A percentile compares a stretch with the other conserved stretches of the same genome.
These are phyloP conservation scores for Metalampra italica DNA, from an alignment of 2,888 invertebrate species.

Conservation along the genomic window DNA sequence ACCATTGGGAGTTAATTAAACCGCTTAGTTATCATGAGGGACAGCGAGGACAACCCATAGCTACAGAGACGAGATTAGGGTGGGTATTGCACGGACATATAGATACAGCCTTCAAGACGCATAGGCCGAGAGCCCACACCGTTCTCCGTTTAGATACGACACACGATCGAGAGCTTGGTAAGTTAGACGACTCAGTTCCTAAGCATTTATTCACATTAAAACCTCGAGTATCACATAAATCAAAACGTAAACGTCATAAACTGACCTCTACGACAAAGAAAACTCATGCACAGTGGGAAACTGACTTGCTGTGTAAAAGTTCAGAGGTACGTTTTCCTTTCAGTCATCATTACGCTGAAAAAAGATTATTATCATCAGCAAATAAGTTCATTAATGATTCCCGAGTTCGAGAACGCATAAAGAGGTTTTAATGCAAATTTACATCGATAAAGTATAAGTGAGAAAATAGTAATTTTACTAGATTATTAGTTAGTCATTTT, in stretches of 20 bases:
- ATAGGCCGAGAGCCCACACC: not conserved
- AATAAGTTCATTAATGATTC: conserved; percentile 15
- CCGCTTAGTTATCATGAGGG: too few relatives aligned
- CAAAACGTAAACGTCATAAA: not conserved
- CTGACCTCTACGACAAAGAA: not conserved
- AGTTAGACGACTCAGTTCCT: too few relatives aligned
- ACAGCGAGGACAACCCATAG: too few relatives aligned
- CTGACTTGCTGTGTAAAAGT: not conserved
- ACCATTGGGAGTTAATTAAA: too few relatives aligned
- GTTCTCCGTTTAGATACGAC: not conserved
- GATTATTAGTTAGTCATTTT: too few relatives aligned
- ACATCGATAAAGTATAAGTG: too few relatives aligned
- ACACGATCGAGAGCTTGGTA: not conserved
- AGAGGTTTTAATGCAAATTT: too few relatives aligned
- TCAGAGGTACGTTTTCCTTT: too few relatives aligned
- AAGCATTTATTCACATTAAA: not conserved
- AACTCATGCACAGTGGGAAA: not conserved
- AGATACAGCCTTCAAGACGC: not conserved
- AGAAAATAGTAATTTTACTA: too few relatives aligned
- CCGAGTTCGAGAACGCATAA: too few relatives aligned
- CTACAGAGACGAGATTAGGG: too few relatives aligned
- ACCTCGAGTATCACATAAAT: not conserved
- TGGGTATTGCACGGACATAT: not conserved
- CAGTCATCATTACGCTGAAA: not conserved
- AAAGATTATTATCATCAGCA: conserved; percentile 2